These are phyloP conservation scores for Plebejus argus DNA, from an alignment of 2,888 invertebrate genomes.

Conservation along the genomic window DNA sequence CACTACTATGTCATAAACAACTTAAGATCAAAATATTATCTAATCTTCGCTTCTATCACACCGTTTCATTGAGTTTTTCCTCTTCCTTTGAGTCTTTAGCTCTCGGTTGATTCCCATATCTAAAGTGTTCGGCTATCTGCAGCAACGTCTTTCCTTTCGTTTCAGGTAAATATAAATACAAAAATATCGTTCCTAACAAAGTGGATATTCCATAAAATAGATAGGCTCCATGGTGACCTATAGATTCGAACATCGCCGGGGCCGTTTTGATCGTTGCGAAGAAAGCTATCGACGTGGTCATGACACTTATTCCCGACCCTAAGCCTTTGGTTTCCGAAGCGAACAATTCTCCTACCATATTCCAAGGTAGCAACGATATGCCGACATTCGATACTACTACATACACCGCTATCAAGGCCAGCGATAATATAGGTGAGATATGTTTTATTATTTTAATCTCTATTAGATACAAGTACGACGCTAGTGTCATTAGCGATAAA, in stretches of 20 bases:
- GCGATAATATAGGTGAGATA: conserved; percentile 61
- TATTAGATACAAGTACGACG: conserved; percentile 70
- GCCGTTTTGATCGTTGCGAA: conserved; percentile 86
- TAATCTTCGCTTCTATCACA: not conserved
- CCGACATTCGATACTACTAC: conserved; percentile 82
- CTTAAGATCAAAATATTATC: not conserved
- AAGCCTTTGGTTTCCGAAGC: conserved; percentile 83
- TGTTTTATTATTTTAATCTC: conserved; percentile 51
- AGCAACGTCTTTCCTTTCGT: conserved; percentile 84
- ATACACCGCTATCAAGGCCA: conserved; percentile 79
- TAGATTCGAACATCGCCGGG: conserved; percentile 78
- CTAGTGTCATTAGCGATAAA: conserved; percentile 78
- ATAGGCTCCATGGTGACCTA: conserved; percentile 83
- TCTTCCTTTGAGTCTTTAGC: conserved; percentile 46
- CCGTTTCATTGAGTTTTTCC: conserved; percentile 22
- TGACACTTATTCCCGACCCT: conserved; percentile 85
- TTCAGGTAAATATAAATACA: conserved; percentile 84
- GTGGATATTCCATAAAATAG: conserved; percentile 83
- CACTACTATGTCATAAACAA: not conserved
- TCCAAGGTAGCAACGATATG: conserved; percentile 85
- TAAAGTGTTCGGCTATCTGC: conserved; percentile 83
- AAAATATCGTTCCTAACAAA: conserved; percentile 80
- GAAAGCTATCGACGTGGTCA: conserved; percentile 83
- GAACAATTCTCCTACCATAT: conserved; percentile 88
- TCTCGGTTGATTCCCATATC: conserved; percentile 55